Evolutionary conservation across 2,888 invertebrate species (phyloP).

Genomic region (Tetranychus truncatus): DNA sequence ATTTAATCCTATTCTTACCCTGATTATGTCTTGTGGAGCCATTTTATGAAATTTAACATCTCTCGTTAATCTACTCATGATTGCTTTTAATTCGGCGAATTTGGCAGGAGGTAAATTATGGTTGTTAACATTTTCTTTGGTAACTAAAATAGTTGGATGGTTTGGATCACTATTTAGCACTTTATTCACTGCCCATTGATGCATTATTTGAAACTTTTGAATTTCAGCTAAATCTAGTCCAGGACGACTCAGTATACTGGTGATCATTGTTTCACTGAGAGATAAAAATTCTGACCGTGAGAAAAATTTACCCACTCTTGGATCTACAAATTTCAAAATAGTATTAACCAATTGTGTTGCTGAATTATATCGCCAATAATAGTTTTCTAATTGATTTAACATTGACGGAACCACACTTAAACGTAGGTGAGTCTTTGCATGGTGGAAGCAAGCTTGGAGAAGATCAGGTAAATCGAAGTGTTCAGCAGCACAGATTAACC

Average conservation of each 20-base stretch:
- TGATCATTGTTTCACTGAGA: conserved; percentile 81
- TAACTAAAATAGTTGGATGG: conserved; percentile 2
- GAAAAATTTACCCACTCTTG: conserved; percentile 61
- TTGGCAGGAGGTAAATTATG: conserved; percentile 11
- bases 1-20: conserved; percentile 38
- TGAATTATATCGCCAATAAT: conserved; percentile 85
- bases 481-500: conserved; percentile 78
- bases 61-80: conserved; percentile 71
- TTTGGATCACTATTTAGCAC: conserved; percentile 16
- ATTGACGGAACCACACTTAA: conserved; percentile 83
- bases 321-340: conserved; percentile 75
- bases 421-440: conserved; percentile 76
- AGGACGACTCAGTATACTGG: conserved; percentile 65
- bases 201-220: conserved; percentile 78
- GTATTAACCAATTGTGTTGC: conserved; percentile 82
- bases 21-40: conserved; percentile 75
- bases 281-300: conserved; percentile 63
- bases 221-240: conserved; percentile 64
- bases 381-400: conserved; percentile 77
- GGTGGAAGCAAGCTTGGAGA: conserved; percentile 81
- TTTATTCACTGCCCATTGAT: conserved; percentile 50
- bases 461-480: conserved; percentile 82
- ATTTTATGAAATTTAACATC: conserved; percentile 75
- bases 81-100: conserved; percentile 32
- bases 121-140: conserved; percentile 1